phyloP scores from a whole-genome alignment of 2,797 vertebrate genomes.

The Podarcis siculus region DNA sequence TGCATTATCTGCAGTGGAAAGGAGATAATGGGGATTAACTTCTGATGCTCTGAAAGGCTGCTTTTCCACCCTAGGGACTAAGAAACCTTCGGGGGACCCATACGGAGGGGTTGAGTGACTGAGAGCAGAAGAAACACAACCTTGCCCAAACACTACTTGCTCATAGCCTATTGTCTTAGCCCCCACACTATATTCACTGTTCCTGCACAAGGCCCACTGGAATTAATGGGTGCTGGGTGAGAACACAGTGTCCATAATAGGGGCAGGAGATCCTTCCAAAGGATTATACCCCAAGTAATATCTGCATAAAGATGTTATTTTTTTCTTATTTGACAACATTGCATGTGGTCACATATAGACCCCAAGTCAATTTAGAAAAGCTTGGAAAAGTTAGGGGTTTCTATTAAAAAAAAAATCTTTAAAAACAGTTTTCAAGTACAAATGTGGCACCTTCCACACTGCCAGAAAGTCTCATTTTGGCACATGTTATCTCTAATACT shows the following conservation, averaged over 20 bases:
- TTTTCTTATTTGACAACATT: slow-evolving; percentile 37
- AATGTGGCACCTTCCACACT: neutral
- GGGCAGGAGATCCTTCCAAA: neutral
- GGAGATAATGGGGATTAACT: no score
- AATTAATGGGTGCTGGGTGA: neutral
- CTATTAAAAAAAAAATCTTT: slow-evolving; percentile 27
- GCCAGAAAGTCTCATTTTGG: slow-evolving; percentile 21
- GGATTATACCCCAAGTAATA: slow-evolving; percentile 1
- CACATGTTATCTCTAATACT: slow-evolving; percentile 14
- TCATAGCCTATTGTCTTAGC: no score
- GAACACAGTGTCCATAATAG: neutral
- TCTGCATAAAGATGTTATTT: neutral
- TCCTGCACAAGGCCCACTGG: neutral
- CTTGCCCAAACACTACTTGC: no score
- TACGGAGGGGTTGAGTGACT: no score
- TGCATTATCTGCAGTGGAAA: no score
- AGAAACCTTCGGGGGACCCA: no score
- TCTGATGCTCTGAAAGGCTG: no score
- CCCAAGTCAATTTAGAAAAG: slow-evolving; percentile 39
- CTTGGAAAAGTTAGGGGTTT: neutral
- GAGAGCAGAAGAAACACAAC: no score
- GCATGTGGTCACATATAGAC: slow-evolving; percentile 12
- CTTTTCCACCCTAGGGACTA: no score
- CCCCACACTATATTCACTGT: neutral
- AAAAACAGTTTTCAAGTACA: slow-evolving; percentile 42